These are phyloP conservation scores for Lasioglossum lativentre DNA, from an alignment of 2,888 invertebrate species.

Conservation along the genomic window DNA sequence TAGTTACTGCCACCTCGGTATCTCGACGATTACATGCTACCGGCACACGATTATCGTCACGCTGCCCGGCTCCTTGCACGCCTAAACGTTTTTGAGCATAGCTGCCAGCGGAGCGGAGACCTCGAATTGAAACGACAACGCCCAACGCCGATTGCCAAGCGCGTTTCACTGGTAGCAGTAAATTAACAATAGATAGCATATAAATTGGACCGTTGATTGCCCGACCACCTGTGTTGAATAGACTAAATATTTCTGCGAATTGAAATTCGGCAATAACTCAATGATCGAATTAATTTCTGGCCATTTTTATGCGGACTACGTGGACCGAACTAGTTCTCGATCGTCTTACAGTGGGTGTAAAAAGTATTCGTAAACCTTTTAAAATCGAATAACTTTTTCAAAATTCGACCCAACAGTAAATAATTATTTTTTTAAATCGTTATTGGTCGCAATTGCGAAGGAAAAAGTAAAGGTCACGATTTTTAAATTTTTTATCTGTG, in stretches of 20 bases:
- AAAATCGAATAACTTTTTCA: too few species aligned
- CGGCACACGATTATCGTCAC: conserved; percentile 43
- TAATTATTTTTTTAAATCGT: too few species aligned
- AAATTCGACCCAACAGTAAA: too few species aligned
- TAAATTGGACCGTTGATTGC: conserved; percentile 8
- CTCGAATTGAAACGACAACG: neutral
- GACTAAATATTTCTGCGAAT: neutral
- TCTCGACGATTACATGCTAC: conserved; percentile 21
- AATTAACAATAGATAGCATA: neutral
- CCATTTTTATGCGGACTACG: neutral
- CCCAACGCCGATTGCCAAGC: neutral
- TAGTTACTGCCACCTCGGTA: conserved; percentile 16
- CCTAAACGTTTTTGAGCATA: neutral
- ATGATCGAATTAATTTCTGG: neutral
- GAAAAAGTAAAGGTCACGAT: too few species aligned
- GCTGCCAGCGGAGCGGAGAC: neutral
- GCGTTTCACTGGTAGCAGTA: neutral
- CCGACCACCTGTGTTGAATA: neutral
- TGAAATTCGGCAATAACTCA: neutral
- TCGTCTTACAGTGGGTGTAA: too few species aligned
- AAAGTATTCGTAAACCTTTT: too few species aligned
- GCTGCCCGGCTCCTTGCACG: neutral
- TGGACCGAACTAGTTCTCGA: neutral
- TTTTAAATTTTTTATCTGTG: too few species aligned
- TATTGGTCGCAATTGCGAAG: too few species aligned